Base-by-base conservation (phyloP, 2,113 vertebrate genomes). In the Saccopteryx leptura region DNA sequence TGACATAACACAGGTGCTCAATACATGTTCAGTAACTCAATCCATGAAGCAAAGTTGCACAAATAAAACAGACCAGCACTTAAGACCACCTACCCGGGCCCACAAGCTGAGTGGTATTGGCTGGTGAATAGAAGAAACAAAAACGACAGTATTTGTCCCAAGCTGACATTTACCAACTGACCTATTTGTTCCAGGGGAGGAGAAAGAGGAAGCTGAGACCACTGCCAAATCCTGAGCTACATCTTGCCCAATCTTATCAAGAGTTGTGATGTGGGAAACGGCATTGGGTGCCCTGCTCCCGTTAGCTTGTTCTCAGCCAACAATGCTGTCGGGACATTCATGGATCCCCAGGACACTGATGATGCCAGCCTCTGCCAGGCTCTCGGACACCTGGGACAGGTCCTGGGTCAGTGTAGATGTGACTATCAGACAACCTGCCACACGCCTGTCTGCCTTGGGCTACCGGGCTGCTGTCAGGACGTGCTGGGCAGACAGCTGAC, bases 1-100 rank as follows among this genome's bases (percentile, higher is more conserved):
- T 6, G 63, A 26, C 3, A 14, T 0, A 1, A 0, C 10, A 84
- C 0, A 7, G 76, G 56, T 3, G 50, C 11, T 58, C 48, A 24
- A 1, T 28, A 9, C 1, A 13, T 6, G 50, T 10, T 39, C 72
- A 48, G 63, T 33, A 39, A 60, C 69, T 60, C n/a, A 46, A 65
- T 39, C 66, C 50, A 11, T 0, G 9, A 56, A 39, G 56, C 61
- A 52, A 33, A 71, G 52, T 0, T 5, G 71, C 75, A 85, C 24
- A 23, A 18, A 28, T 19, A 18, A 80, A 52, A 90, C n/a, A 52
- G 46, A 6, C 39, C 21, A 23, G 10, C 68, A 87, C 90, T 79
- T 54, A 65, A 19, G 75, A 61, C 13, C 9, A 18, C 39, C 58
- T 74, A 9, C 15, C 46, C 15, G 4, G 33, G 54, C 12, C n/a